Evolutionary conservation across 1,140 invertebrate genomes (phyloP), one percentile per base, ranked within the genome.

Genomic region (Notospermus geniculatus): DNA sequence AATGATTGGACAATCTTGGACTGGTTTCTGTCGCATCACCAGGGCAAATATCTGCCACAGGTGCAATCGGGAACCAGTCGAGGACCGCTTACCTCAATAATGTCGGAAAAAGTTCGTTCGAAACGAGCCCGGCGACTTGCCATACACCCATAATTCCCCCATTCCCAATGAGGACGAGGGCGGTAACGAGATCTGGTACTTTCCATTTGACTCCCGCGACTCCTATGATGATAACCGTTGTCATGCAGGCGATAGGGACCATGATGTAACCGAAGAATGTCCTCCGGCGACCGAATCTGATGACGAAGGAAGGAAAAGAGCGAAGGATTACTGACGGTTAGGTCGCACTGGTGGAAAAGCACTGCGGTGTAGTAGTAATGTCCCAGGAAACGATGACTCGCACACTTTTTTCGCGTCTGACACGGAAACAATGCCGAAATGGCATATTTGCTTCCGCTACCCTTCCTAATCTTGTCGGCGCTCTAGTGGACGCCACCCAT

Each of bases 231-330:
- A 50, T 27, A 9, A 50, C 46, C 4, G 4, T n/a, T 50, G 25
- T 27, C 46, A 50, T 5, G 46, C 46, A 50, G 25, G 46, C 25
- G 25, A 50, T 50, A 4, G 46, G 46, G n/a, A 50, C n/a, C 25
- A 50, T 5, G 19, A 50, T 50, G n/a, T 50, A 50, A n/a, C 4
- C n/a, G n/a, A n/a, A 50, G 25, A 50, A 50, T 4, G 46, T 23
- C n/a, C n/a, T 19, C n/a, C 46, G 46, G 4, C 46, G 46, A n/a
- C 46, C 46, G 25, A 50, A 50, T 27, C 46, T 50, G 25, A n/a
- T 50, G 25, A 19, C 46, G 9, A 7, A n/a, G n/a, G 19, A 50
- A 9, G 5, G 25, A 23, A 27, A 50, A 43, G 19, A 13, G 39
- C 19, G 11, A 11, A 43, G 11, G 39, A 43, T 43, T 43, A 43